These are phyloP conservation scores for Ferrisia virgata DNA, from an alignment of 2,888 invertebrate species.

Conservation along the genomic window DNA sequence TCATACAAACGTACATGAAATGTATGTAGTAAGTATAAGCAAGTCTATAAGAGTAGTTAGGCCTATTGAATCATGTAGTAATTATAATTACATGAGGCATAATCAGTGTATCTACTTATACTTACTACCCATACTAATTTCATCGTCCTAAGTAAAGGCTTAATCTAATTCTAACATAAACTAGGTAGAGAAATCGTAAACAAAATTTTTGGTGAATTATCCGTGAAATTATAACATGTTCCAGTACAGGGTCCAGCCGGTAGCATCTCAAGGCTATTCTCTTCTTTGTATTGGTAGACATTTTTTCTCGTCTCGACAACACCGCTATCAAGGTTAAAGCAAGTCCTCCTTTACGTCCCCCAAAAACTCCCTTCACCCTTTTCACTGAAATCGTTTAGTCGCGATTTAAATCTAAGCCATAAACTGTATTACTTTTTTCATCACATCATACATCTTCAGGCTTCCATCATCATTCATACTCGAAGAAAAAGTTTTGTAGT, in stretches of 20 bases:
- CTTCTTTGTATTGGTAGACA: conserved; percentile 43
- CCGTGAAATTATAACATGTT: conserved; percentile 11
- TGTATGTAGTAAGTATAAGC: too few species aligned
- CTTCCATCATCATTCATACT: background rate
- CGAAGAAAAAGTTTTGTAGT: background rate
- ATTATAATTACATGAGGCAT: too few species aligned
- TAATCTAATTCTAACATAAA: too few species aligned
- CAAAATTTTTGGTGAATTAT: background rate
- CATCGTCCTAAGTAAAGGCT: too few species aligned
- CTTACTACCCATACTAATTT: too few species aligned
- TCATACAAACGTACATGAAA: too few species aligned
- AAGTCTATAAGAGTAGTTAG: too few species aligned
- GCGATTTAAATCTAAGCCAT: conserved; percentile 37
- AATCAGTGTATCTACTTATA: too few species aligned
- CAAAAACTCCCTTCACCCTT: background rate
- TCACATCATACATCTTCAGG: background rate
- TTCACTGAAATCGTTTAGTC: background rate
- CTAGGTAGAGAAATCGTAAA: too few species aligned
- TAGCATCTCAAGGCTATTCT: conserved; percentile 45
- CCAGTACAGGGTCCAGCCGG: conserved; percentile 34
- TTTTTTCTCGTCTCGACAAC: conserved; percentile 46
- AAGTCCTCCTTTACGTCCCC: conserved; percentile 39
- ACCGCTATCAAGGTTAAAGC: conserved; percentile 45
- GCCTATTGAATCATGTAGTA: too few species aligned
- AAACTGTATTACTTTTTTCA: background rate